Evolutionary conservation across 2,797 vertebrate species (phyloP).

Genomic region (Cyprinodon diabolis): DNA sequence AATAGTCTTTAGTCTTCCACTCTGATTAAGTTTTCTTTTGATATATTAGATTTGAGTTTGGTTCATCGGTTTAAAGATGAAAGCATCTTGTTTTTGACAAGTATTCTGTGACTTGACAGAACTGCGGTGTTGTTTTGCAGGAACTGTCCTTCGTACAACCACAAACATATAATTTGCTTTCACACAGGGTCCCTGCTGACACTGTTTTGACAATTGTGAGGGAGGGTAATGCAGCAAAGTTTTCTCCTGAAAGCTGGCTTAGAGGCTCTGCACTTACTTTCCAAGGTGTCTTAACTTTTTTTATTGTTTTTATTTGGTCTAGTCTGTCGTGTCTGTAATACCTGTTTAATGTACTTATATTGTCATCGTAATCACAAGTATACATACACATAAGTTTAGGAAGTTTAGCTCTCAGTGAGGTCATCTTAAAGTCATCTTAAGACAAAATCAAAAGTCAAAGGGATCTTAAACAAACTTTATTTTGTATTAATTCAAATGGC

Average conservation of each 20-base stretch:
- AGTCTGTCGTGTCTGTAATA: background rate
- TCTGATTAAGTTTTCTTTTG: slow-evolving; percentile 59
- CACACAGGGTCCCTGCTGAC: slow-evolving; percentile 37
- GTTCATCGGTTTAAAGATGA: slow-evolving; percentile 52
- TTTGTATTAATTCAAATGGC: slow-evolving; percentile 19
- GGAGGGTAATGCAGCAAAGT: slow-evolving; percentile 17
- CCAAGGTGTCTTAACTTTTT: slow-evolving; percentile 6
- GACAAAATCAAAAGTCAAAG: slow-evolving; percentile 5
- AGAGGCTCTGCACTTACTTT: slow-evolving; percentile 1
- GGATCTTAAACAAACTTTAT: slow-evolving; percentile 15
- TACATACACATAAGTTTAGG: background rate
- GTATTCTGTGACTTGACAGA: slow-evolving; percentile 53
- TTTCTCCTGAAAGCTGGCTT: slow-evolving; percentile 13
- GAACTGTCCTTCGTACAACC: slow-evolving; percentile 37
- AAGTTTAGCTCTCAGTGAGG: slow-evolving; percentile 1
- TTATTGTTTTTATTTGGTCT: background rate
- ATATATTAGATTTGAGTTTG: slow-evolving; percentile 62
- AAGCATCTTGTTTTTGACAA: slow-evolving; percentile 51
- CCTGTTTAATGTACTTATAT: background rate
- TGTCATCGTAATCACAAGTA: background rate
- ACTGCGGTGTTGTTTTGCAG: slow-evolving; percentile 33
- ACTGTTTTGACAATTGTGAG: slow-evolving; percentile 40
- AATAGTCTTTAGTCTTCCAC: slow-evolving; percentile 32
- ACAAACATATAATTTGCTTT: slow-evolving; percentile 60
- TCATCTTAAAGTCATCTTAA: no score